Evolutionary conservation across 2,113 vertebrate genomes (phyloP).

Genomic region (Puntigrus tetrazona): DNA sequence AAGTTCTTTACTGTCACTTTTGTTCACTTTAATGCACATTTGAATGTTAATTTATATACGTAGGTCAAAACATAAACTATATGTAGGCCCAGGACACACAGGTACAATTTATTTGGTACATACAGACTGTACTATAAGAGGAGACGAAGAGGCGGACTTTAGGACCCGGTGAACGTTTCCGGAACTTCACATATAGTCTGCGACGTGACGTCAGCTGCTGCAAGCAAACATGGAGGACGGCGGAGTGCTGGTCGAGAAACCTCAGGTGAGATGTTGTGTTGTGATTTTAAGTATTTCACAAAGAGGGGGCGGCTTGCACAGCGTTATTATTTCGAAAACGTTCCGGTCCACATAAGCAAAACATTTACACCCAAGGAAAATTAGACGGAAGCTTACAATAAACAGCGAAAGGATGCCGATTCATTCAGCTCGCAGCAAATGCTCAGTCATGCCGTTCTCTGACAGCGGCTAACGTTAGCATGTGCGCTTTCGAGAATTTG

Average conservation of each 20-base stretch:
- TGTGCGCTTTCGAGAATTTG: background rate
- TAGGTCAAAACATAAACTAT: too few relatives aligned
- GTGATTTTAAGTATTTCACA: background rate
- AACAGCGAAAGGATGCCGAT: conserved; percentile 66
- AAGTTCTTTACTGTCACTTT: background rate
- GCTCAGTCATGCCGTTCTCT: conserved; percentile 65
- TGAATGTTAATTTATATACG: too few relatives aligned
- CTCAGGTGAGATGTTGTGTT: conserved; percentile 62
- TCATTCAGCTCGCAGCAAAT: conserved; percentile 65
- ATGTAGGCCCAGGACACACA: too few relatives aligned
- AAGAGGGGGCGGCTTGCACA: background rate
- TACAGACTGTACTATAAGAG: too few relatives aligned
- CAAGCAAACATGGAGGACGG: conserved; percentile 76
- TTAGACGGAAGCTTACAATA: too few relatives aligned
- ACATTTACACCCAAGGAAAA: background rate
- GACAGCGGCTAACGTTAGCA: conserved; percentile 35
- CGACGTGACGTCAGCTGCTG: conserved; percentile 51
- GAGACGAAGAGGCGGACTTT: background rate
- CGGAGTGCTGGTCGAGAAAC: conserved; percentile 73
- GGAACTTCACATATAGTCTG: background rate
- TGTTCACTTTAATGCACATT: background rate
- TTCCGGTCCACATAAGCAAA: background rate
- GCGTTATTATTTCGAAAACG: background rate
- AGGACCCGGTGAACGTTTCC: background rate
- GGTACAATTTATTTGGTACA: too few relatives aligned